Base-by-base conservation (phyloP, 2,888 invertebrate genomes). In the Hipparchia semele region DNA sequence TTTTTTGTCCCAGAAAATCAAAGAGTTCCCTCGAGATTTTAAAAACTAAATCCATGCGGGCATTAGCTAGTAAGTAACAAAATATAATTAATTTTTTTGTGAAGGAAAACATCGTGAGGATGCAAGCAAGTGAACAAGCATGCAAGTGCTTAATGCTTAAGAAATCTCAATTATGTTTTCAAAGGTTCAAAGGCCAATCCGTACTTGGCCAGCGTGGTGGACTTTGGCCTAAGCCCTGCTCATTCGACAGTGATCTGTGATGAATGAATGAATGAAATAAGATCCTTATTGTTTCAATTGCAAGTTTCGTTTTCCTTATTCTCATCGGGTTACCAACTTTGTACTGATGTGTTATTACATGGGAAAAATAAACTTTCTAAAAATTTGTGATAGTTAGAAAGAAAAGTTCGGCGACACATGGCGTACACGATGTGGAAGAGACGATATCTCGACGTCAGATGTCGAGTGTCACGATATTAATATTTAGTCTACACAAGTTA, bases 401-500 rank as follows among this genome's bases (percentile, higher is more conserved):
- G 73, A 60, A 65, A 75, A 68, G 56, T 73, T 78, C 68, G 75
- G 76, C 74, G 77, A 75, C 78, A 79, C 77, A 73, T 77, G 79
- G 77, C 74, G 75, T 67, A 73, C 67, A 74, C 64, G 69, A 74
- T 75, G 76, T 75, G 76, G 62, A 72, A 73, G 74, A 75, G 75
- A 73, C 73, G 71, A 72, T 74, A 67, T 77, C 76, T 72, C 65
- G 71, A 75, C 76, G 75, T 71, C 77, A 75, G 70, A 78, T 78
- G 78, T 78, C 76, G 75, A 76, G 75, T 78, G 70, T 79, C 75
- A 71, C 70, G 71, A 77, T 78, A 79, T 79, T 79, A 80, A 81
- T 79, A 80, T 79, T 79, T 81, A 80, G 79, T 81, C 77, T 78
- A 76, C 74, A 74, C 75, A 79, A 81, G 78, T 82, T 82, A 82